A percentile compares a stretch with the other conserved stretches of the same genome.
These are phyloP conservation scores for Ellobium chinense DNA, from an alignment of 2,888 invertebrate species.

Conservation along the genomic window DNA sequence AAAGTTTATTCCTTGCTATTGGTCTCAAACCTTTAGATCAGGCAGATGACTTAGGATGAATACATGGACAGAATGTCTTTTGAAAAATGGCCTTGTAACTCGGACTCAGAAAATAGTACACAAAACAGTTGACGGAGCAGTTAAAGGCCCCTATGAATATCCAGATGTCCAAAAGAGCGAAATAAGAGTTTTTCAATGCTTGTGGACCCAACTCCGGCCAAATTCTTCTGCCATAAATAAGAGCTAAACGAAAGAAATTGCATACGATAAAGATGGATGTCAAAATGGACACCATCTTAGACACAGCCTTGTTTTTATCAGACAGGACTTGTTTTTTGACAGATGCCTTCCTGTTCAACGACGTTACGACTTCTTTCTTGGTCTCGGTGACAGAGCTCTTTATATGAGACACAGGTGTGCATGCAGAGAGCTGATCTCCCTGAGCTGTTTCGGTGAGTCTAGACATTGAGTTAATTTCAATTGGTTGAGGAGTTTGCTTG, in stretches of 20 bases:
- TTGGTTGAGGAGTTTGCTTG: not conserved
- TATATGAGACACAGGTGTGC: not conserved
- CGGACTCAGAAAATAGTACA: slow-evolving; percentile 8
- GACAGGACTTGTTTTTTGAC: not conserved
- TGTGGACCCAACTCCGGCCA: not conserved
- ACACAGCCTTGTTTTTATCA: not conserved
- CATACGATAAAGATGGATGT: slow-evolving; percentile 18
- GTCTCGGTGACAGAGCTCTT: not conserved
- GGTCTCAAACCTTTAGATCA: too few species aligned
- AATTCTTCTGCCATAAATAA: not conserved
- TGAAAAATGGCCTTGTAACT: not conserved
- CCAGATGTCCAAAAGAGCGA: not conserved
- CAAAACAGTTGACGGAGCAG: not conserved
- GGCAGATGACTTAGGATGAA: too few species aligned
- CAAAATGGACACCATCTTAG: slow-evolving; percentile 21
- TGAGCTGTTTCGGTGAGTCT: not conserved
- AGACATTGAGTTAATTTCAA: too few species aligned
- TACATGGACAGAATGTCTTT: not conserved
- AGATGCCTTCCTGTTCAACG: not conserved
- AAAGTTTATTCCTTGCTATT: too few species aligned
- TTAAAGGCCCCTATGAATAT: not conserved
- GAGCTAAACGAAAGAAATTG: not conserved
- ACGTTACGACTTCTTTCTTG: too few species aligned
- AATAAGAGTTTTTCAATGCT: not conserved
- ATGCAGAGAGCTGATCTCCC: not conserved